phyloP scores from a whole-genome alignment of 2,888 invertebrate species.

The Aleiodes alternator region DNA sequence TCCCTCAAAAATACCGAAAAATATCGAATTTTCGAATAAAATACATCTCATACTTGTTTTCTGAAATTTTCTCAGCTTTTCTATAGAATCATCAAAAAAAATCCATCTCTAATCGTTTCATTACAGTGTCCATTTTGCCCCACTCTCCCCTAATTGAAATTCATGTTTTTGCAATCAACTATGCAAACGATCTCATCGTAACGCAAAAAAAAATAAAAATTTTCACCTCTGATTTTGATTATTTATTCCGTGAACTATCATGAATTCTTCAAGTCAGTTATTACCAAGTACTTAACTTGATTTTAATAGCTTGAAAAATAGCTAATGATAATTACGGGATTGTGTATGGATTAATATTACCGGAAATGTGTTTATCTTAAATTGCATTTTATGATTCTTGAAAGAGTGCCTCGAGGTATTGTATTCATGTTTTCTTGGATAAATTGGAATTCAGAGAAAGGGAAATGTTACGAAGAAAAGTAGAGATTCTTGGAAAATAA shows the following conservation, averaged over 20 bases:
- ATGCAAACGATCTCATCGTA: constrained; percentile 66
- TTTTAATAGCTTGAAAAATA: constrained; percentile 4
- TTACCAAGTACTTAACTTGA: constrained; percentile 13
- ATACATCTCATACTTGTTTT: too few species aligned
- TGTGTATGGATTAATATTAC: constrained; percentile 8
- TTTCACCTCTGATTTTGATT: constrained; percentile 12
- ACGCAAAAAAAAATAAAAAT: constrained; percentile 56
- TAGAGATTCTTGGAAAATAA: background rate
- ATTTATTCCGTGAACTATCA: constrained; percentile 26
- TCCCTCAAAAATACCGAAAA: too few species aligned
- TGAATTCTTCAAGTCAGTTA: constrained; percentile 2
- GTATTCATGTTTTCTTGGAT: too few species aligned
- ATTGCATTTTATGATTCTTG: constrained; percentile 13
- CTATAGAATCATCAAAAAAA: too few species aligned
- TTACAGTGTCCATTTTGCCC: too few species aligned
- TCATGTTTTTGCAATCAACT: constrained; percentile 64
- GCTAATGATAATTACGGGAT: constrained; percentile 20
- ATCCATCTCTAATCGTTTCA: too few species aligned
- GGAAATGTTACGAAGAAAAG: constrained; percentile 19
- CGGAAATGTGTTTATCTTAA: background rate
- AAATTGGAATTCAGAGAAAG: background rate
- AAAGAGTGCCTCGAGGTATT: too few species aligned
- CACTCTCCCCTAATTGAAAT: too few species aligned
- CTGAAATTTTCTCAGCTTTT: too few species aligned
- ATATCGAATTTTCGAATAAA: too few species aligned